These are phyloP conservation scores for Cloeon dipterum DNA, from an alignment of 2,888 invertebrate species.

Conservation along the genomic window DNA sequence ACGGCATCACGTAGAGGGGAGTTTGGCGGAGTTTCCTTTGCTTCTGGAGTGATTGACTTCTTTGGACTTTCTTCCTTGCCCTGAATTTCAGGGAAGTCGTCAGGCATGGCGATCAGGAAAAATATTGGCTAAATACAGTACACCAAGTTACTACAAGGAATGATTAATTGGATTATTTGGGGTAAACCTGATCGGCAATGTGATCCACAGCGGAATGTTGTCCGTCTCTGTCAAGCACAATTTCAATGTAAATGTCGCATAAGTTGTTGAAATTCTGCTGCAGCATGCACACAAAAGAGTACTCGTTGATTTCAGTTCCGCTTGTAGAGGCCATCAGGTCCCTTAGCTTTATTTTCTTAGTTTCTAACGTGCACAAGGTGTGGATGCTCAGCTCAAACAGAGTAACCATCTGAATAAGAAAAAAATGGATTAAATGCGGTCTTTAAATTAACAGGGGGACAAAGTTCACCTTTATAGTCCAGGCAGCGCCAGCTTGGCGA, in stretches of 20 bases:
- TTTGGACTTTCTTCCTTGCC: conserved; percentile 11
- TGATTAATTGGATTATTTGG: no score
- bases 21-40: neutral
- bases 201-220: conserved; percentile 16
- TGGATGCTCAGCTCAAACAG: conserved; percentile 69
- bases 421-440: neutral
- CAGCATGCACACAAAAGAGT: conserved; percentile 11
- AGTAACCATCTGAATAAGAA: conserved; percentile 31
- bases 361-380: no score
- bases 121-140: conserved; percentile 21
- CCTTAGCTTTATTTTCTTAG: no score
- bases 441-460: neutral
- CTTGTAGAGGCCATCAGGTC: no score
- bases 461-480: conserved; percentile 46
- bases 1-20: neutral
- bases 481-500: conserved; percentile 76
- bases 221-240: conserved; percentile 23
- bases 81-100: conserved; percentile 23
- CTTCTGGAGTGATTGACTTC: neutral
- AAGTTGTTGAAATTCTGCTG: conserved; percentile 21
- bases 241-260: conserved; percentile 25
- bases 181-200: conserved; percentile 22
- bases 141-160: no score
- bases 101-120: conserved; percentile 29
- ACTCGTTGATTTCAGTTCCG: conserved; percentile 9